phyloP scores from a whole-genome alignment of 2,888 invertebrate species.

The Luperina nickerlii region DNA sequence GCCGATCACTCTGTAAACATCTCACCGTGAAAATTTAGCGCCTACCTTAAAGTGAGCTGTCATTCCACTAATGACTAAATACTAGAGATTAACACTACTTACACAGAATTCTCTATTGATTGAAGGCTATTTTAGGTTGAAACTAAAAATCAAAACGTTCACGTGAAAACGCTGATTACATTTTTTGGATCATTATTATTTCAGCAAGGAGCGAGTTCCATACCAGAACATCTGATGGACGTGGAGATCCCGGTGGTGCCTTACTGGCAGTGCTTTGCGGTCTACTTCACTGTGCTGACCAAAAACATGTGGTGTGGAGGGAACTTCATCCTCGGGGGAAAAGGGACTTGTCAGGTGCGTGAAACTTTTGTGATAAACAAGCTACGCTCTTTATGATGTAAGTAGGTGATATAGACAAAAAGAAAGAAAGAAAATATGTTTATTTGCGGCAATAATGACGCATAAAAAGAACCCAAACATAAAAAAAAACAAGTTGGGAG shows the following conservation, averaged over 20 bases:
- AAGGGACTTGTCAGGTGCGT: slow-evolving; percentile 83
- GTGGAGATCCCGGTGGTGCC: slow-evolving; percentile 81
- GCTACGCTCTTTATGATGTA: not conserved
- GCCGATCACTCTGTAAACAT: no score
- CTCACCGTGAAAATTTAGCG: no score
- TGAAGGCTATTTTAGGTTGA: not conserved
- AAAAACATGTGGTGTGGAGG: slow-evolving; percentile 84
- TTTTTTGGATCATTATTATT: slow-evolving; percentile 49
- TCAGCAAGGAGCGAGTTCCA: slow-evolving; percentile 82
- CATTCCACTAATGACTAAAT: no score
- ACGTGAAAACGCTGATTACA: not conserved
- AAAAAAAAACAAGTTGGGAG: no score
- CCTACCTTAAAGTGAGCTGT: no score
- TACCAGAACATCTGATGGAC: slow-evolving; percentile 83
- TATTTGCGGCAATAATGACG: no score
- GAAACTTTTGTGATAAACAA: not conserved
- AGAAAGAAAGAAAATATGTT: no score
- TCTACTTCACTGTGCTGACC: slow-evolving; percentile 77
- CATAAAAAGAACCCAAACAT: no score
- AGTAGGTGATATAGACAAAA: not conserved
- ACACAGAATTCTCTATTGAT: not conserved
- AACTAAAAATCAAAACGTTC: not conserved
- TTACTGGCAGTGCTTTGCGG: slow-evolving; percentile 71
- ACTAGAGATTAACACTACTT: not conserved
- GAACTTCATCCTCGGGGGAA: slow-evolving; percentile 82